Evolutionary conservation across 2,888 invertebrate genomes (phyloP).

Genomic region (Thereva nobilitata): DNA sequence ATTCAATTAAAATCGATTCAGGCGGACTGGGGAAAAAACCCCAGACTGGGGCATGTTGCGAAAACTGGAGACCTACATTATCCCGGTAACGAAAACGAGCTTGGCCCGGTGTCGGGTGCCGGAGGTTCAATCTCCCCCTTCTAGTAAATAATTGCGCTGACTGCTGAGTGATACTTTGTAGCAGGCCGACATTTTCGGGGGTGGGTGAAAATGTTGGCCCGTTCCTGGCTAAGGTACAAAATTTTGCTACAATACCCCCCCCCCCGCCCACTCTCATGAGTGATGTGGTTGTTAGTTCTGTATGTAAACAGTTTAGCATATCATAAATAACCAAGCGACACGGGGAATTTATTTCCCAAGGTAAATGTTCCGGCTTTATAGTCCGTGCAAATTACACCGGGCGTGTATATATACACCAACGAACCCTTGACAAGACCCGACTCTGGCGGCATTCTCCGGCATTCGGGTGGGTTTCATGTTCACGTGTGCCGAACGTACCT

Average conservation of each 20-base stretch:
- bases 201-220: too few species aligned
- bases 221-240: constrained; percentile 4
- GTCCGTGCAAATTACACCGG: constrained; percentile 30
- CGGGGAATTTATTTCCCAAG: constrained; percentile 37
- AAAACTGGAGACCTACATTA: not conserved
- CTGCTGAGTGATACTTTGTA: too few species aligned
- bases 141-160: too few species aligned
- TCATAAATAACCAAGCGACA: constrained; percentile 39
- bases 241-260: constrained; percentile 13
- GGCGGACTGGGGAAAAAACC: constrained; percentile 4
- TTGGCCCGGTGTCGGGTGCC: too few species aligned
- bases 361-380: constrained; percentile 36
- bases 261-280: constrained; percentile 15
- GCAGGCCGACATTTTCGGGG: too few species aligned
- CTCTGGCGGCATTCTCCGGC: too few species aligned
- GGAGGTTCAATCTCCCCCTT: too few species aligned
- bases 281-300: constrained; percentile 30
- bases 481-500: not conserved
- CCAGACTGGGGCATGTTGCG: constrained; percentile 1
- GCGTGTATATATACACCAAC: constrained; percentile 15
- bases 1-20: constrained; percentile 35
- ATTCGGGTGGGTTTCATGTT: constrained; percentile 13
- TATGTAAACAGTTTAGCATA: constrained; percentile 39
- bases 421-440: constrained; percentile 24
- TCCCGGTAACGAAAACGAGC: too few species aligned